Percentiles rank a stretch among this genome's conserved stretches.
phyloP scores from a whole-genome alignment of 92 coral and sea anemone genomes.

The Palythoa grandiflora region DNA sequence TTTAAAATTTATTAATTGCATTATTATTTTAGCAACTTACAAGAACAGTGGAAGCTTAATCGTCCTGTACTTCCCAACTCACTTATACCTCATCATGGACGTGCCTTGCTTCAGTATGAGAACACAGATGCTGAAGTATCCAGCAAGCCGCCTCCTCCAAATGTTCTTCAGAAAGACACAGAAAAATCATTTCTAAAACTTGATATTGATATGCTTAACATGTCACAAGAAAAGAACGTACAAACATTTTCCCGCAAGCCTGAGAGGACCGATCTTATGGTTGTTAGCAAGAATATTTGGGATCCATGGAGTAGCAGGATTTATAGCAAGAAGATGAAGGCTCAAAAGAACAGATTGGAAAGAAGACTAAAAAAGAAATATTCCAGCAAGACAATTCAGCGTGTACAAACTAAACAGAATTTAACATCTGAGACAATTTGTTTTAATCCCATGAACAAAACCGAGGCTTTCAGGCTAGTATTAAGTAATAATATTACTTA shows the following conservation, averaged over 20 bases:
- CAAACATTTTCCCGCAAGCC: constrained; percentile 36
- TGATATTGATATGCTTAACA: constrained; percentile 58
- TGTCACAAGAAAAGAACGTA: constrained; percentile 55
- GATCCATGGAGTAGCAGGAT: constrained; percentile 53
- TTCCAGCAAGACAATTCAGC: constrained; percentile 42
- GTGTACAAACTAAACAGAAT: constrained; percentile 50
- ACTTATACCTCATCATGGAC: constrained; percentile 75
- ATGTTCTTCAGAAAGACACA: constrained; percentile 27
- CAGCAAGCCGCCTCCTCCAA: constrained; percentile 1
- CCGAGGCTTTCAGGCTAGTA: constrained; percentile 62
- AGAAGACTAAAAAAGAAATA: constrained; percentile 57
- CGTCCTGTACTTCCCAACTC: constrained; percentile 73
- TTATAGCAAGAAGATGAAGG: constrained; percentile 53
- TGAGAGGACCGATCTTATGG: constrained; percentile 81
- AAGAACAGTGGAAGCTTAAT: constrained; percentile 82
- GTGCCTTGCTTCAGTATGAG: constrained; percentile 91
- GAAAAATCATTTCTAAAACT: constrained; percentile 23
- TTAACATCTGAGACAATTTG: constrained; percentile 58
- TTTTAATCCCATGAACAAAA: constrained; percentile 65
- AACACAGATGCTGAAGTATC: constrained; percentile 41
- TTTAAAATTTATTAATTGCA: background rate
- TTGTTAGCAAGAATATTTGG: constrained; percentile 79
- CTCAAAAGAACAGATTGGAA: constrained; percentile 56
- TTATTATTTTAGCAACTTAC: constrained; percentile 63
- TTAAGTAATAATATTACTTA: background rate